Evolutionary conservation across 2,888 invertebrate genomes (phyloP).

Genomic region (Brenthis ino): DNA sequence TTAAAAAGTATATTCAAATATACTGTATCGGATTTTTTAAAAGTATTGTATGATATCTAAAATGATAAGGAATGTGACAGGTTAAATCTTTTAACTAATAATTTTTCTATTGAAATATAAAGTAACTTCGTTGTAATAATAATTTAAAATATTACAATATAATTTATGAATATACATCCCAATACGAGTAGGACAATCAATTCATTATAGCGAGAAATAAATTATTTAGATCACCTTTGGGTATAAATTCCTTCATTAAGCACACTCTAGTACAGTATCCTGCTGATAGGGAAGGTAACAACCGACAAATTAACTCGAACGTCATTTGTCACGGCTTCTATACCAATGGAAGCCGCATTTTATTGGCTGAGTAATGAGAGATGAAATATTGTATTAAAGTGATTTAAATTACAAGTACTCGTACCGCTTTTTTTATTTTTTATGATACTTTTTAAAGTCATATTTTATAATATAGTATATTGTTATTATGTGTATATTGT

Average conservation of each 20-base stretch:
- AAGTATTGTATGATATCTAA: too few species aligned
- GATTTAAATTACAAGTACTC: constrained; percentile 38
- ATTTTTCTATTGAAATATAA: constrained; percentile 2
- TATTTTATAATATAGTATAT: too few species aligned
- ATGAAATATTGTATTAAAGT: constrained; percentile 37
- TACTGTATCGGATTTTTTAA: too few species aligned
- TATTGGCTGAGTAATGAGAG: constrained; percentile 40
- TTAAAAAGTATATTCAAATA: too few species aligned
- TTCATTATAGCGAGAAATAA: constrained; percentile 44
- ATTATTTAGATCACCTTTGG: constrained; percentile 47
- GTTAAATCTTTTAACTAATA: neutral
- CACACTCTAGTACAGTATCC: constrained; percentile 52
- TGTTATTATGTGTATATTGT: too few species aligned
- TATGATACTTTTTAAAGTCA: neutral
- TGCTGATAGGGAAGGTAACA: constrained; percentile 61
- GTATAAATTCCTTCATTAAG: constrained; percentile 56
- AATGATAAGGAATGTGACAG: too few species aligned
- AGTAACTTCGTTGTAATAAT: constrained; percentile 5
- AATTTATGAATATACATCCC: constrained; percentile 29
- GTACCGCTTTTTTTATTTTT: neutral
- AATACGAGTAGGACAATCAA: constrained; percentile 32
- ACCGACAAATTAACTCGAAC: constrained; percentile 69
- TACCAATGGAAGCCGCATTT: constrained; percentile 36
- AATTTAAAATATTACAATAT: constrained; percentile 14
- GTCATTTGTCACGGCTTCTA: constrained; percentile 64